Conservation (phyloP, 2,888 invertebrate species). For the Achlya flavicornis region DNA sequence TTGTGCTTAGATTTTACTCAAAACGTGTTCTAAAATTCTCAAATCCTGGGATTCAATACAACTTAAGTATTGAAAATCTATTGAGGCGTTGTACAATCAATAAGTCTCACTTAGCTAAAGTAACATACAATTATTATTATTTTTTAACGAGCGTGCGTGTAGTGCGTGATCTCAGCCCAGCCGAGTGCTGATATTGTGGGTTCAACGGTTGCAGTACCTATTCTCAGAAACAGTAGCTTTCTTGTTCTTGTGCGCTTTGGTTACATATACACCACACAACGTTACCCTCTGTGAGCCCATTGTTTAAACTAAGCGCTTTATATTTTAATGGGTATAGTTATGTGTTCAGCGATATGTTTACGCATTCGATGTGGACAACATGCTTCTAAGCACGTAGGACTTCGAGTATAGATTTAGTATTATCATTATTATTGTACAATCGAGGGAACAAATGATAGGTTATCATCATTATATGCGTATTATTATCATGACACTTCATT, state of each 20-base stretch:
- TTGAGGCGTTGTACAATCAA: not conserved
- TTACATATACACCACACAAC: constrained; percentile 24
- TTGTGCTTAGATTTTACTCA: not conserved
- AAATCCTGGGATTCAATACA: not conserved
- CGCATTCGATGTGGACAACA: constrained; percentile 44
- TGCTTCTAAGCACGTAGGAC: constrained; percentile 60
- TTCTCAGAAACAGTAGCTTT: constrained; percentile 72
- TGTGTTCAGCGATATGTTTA: constrained; percentile 45
- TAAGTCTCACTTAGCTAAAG: constrained; percentile 26
- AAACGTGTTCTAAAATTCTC: not conserved
- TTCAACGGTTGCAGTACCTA: constrained; percentile 48
- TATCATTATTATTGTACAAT: constrained; percentile 15
- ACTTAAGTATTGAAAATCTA: not conserved
- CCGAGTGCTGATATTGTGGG: constrained; percentile 27
- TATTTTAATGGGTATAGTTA: constrained; percentile 40
- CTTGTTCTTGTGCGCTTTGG: constrained; percentile 50
- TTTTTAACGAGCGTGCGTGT: constrained; percentile 39
- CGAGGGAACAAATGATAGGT: not conserved
- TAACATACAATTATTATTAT: constrained; percentile 36
- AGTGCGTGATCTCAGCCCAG: constrained; percentile 35
- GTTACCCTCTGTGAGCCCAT: constrained; percentile 52
- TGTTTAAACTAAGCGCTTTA: constrained; percentile 46
- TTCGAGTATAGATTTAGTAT: constrained; percentile 23
- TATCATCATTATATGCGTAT: not conserved
- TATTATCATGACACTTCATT: not conserved